Evolutionary conservation across 2,113 vertebrate species (phyloP), one percentile per base, ranked within the genome.

Genomic region (Mus spicilegus): DNA sequence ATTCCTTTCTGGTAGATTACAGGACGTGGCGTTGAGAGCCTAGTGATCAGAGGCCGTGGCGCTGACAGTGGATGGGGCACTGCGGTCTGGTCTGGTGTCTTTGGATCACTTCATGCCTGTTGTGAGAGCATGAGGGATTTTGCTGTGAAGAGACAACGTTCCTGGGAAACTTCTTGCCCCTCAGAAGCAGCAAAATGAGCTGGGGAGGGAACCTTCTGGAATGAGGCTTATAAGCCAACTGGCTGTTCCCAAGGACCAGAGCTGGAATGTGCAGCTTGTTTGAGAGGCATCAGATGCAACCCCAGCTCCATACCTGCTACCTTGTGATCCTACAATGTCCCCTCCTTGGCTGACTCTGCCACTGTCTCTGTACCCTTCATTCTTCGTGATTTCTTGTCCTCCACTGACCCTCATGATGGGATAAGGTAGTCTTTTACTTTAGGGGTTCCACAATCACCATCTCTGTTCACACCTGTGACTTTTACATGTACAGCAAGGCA

Each of bases 401-500:
- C 30, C 42, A 11, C 4, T 1, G 7, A 24, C 30, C n/a, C 2
- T 65, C 3, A 0, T 8, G 33, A 54, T 24, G 7, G 10, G 20
- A 33, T 63, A 17, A 1, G 56, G 20, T 24, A 86, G n/a, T 87
- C 26, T 58, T 69, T 54, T 63, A 36, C 19, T 33, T 10, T 84
- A 36, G 49, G 33, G 22, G 10, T 36, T 70, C 28, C n/a, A 4
- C 20, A 3, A 0, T 1, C 16, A 8, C 26, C 54, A 10, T 0
- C 1, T 19, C 12, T 17, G 3, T 81, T 86, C 17, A 33, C 1
- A 26, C 36, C 42, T 5, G 1, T 22, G 28, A 22, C 5, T 88
- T 24, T 87, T 13, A 2, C 73, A 63, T n/a, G 2, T 2, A 1
- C 2, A 33, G 58, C 0, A 0, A 93, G 58, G 0, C 1, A 36